phyloP scores from a whole-genome alignment of 2,113 vertebrate genomes.

The Percina caprodes region DNA sequence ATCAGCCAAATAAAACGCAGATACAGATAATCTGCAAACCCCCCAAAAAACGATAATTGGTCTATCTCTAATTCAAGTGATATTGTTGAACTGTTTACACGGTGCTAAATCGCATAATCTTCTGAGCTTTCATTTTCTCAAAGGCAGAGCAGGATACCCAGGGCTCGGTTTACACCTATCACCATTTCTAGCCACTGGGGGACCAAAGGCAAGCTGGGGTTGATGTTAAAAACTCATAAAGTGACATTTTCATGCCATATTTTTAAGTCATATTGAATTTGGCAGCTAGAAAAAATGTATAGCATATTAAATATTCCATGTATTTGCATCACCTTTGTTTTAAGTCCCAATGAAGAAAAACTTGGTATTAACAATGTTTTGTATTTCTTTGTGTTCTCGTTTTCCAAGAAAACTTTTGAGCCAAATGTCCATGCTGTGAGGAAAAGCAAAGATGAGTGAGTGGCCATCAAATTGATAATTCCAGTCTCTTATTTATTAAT shows the following conservation, averaged over 20 bases:
- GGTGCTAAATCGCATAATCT: not conserved
- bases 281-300: not conserved
- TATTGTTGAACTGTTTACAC: not conserved
- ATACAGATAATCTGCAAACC: too few relatives aligned
- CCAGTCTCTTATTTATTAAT: not conserved
- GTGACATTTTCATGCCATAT: too few relatives aligned
- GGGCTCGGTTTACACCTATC: too few relatives aligned
- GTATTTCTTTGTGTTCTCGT: conserved; percentile 3
- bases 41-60: too few relatives aligned
- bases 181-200: too few relatives aligned
- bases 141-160: too few relatives aligned
- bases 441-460: conserved; percentile 85
- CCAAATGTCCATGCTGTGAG: conserved; percentile 83
- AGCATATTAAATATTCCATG: not conserved
- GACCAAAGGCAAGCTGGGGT: too few relatives aligned
- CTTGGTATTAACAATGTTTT: not conserved
- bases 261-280: not conserved
- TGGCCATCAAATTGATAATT: conserved; percentile 5
- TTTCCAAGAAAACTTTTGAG: conserved; percentile 80
- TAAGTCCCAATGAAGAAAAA: not conserved
- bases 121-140: too few relatives aligned
- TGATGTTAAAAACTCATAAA: too few relatives aligned
- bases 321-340: not conserved
- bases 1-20: too few relatives aligned
- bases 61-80: not conserved